These are phyloP conservation scores for Plebejus melissa DNA, from an alignment of 2,888 invertebrate species.

Conservation along the genomic window DNA sequence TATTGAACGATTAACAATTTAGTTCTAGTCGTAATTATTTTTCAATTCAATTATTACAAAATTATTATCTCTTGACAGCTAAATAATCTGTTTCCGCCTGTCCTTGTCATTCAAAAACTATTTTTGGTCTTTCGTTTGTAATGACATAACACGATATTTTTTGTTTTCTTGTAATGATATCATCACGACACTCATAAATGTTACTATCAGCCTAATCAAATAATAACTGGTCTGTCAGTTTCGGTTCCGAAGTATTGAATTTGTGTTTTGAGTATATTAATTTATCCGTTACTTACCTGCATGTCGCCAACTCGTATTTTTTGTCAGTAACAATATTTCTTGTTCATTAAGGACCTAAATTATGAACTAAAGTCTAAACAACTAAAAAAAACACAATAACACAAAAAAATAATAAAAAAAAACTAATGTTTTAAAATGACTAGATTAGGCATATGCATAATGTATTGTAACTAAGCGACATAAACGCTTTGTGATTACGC, in stretches of 20 bases:
- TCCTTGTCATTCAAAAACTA: neutral
- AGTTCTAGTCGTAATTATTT: neutral
- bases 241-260: neutral
- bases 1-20: neutral
- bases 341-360: no score
- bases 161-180: neutral
- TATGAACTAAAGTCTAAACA: no score
- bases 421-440: no score
- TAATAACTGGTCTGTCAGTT: neutral
- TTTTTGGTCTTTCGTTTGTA: neutral
- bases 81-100: conserved; percentile 7
- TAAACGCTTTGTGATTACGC: neutral
- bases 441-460: no score
- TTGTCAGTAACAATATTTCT: no score
- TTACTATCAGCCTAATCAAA: neutral
- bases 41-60: conserved; percentile 1
- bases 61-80: conserved; percentile 13
- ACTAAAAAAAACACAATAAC: no score
- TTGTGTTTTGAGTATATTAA: no score
- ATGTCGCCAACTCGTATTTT: no score
- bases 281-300: no score
- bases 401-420: no score
- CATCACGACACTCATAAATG: neutral
- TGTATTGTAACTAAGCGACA: no score
- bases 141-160: neutral